Conservation (phyloP, 2,113 vertebrate genomes). For the Rallus limicola region DNA sequence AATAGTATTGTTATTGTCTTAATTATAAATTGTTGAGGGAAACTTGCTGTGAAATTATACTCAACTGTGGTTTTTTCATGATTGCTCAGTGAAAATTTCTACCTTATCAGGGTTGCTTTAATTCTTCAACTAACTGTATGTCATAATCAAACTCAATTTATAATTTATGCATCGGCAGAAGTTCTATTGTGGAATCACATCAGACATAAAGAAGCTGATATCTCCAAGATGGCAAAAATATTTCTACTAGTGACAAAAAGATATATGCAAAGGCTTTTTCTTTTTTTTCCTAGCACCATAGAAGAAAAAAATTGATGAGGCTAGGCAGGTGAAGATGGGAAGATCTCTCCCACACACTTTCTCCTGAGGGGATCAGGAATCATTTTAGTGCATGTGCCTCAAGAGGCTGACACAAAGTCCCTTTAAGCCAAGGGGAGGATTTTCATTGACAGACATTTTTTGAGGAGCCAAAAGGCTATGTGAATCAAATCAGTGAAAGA, state of each 20-base stretch:
- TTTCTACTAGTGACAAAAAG: not conserved
- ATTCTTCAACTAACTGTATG: not conserved
- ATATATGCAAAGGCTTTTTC: not conserved
- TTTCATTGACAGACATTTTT: not conserved
- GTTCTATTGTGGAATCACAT: not conserved
- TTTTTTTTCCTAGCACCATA: not conserved
- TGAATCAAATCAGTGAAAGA: not conserved
- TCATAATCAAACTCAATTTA: not conserved
- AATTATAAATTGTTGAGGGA: not conserved
- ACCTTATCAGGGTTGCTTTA: not conserved
- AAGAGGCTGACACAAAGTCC: not conserved
- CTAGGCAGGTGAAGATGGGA: not conserved
- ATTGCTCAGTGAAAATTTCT: not conserved
- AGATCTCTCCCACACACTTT: not conserved
- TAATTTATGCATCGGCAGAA: not conserved
- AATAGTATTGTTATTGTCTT: not conserved
- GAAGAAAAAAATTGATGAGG: not conserved
- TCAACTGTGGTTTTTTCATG: not conserved
- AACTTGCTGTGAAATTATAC: not conserved
- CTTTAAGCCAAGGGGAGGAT: not conserved
- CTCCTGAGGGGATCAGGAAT: not conserved
- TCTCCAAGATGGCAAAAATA: not conserved
- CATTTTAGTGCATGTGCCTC: not conserved
- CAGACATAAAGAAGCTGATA: not conserved
- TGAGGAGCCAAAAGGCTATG: not conserved